Base-by-base conservation (phyloP, 1,140 invertebrate genomes). In the Ladona fulva region DNA sequence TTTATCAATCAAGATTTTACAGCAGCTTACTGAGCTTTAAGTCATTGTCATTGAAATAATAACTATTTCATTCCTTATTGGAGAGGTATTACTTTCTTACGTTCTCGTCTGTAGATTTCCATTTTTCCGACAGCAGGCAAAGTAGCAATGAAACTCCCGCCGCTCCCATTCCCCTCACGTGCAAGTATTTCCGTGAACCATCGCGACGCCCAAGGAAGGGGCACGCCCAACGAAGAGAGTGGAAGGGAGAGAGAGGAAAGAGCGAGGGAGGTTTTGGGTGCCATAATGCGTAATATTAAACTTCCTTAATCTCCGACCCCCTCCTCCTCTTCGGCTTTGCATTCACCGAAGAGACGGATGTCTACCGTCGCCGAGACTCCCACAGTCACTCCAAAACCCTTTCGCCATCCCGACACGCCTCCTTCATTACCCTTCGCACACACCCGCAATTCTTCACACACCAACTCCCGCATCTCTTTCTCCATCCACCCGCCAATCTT, bases 261-360 rank as follows among this genome's bases (percentile, higher is more conserved):
- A 19, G 19, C 44, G 44, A 19, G 44, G 44, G 19, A 52, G 44
- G 44, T 19, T 19, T n/a, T n/a, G 10, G 52, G 52, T 66, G 52
- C 52, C 52, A 66, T 66, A 66, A 66, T 66, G 52, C 52, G 52
- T 66, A 66, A 66, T 66, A 66, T 66, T 66, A 66, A 66, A 66
- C 52, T 66, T 66, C 16, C 52, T 66, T 66, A 66, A 66, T 66
- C 52, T 66, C 52, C 52, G 14, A 11, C 44, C 44, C 44, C 10
- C 19, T 19, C 19, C 44, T 52, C 44, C 52, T 12, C 52, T 22
- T 66, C 52, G n/a, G 52, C 52, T 66, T 66, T 66, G 52, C 52
- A 66, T 66, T 66, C 52, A 66, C 52, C 52, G 52, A 66, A 66
- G 52, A 66, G 52, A 66, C 52, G 52, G 52, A 66, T 66, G 52